Conservation (phyloP, 2,113 vertebrate species). For the Propithecus coquereli region DNA sequence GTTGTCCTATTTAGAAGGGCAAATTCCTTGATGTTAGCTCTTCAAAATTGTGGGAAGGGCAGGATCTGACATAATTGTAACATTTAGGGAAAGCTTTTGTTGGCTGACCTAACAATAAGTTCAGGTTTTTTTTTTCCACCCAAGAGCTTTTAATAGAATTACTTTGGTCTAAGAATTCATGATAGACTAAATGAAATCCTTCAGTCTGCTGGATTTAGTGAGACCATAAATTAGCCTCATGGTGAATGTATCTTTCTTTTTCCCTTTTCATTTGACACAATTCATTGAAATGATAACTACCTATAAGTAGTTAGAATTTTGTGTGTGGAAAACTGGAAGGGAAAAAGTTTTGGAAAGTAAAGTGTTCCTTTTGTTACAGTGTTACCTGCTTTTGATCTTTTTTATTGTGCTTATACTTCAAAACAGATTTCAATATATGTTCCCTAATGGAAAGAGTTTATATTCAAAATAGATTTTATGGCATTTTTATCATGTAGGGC, state of each 20-base stretch:
- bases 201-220: slow-evolving; percentile 69
- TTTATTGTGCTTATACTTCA: not conserved
- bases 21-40: not conserved
- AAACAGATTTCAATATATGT: slow-evolving; percentile 3
- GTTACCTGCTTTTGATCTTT: not conserved
- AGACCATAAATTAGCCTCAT: slow-evolving; percentile 66
- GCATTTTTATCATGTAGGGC: slow-evolving; percentile 2
- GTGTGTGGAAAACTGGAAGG: slow-evolving; percentile 34
- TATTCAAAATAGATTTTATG: slow-evolving; percentile 21
- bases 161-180: slow-evolving; percentile 60
- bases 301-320: slow-evolving; percentile 54
- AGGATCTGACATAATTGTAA: slow-evolving; percentile 4
- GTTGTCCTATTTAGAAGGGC: not conserved
- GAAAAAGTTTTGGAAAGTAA: slow-evolving; percentile 17
- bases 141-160: slow-evolving; percentile 64
- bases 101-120: slow-evolving; percentile 33
- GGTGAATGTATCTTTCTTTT: slow-evolving; percentile 54
- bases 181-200: slow-evolving; percentile 64
- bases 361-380: not conserved
- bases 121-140: not conserved
- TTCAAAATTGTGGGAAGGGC: not conserved
- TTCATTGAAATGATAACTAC: slow-evolving; percentile 57
- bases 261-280: slow-evolving; percentile 57
- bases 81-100: slow-evolving; percentile 49
- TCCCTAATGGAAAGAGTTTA: not conserved